Evolutionary conservation across 2,113 vertebrate species (phyloP).

Genomic region (Mus spicilegus): DNA sequence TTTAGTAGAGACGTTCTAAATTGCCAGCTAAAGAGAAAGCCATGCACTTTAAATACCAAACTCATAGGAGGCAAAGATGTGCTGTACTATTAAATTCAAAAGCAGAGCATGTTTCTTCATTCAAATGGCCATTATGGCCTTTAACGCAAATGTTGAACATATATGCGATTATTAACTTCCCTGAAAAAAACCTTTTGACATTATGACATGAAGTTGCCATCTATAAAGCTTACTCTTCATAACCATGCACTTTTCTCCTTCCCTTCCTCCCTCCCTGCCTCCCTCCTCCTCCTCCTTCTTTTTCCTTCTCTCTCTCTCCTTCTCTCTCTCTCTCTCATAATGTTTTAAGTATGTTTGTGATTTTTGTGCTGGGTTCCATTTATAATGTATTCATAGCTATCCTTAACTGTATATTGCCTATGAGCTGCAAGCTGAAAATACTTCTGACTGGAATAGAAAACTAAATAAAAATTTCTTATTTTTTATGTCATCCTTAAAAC

Average conservation of each 20-base stretch:
- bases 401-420: not conserved
- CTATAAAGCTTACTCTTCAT: not conserved
- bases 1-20: slow-evolving; percentile 42
- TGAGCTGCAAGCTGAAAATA: not conserved
- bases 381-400: not conserved
- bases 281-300: too few species aligned
- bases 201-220: too few species aligned
- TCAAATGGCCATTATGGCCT: not conserved
- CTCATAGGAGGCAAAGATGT: not conserved
- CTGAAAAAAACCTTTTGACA: not conserved
- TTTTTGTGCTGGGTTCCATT: not conserved
- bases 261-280: too few species aligned
- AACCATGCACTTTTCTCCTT: not conserved
- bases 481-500: not conserved
- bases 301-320: too few species aligned
- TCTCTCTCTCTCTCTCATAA: not conserved
- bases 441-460: not conserved
- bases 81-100: not conserved
- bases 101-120: not conserved
- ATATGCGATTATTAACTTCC: not conserved
- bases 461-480: not conserved
- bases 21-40: not conserved
- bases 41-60: not conserved
- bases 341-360: not conserved
- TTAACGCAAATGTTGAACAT: not conserved